A percentile compares a stretch with the other conserved stretches of the same genome.
Conservation (phyloP, 2,113 vertebrate genomes). For the Anolis sagrei region DNA sequence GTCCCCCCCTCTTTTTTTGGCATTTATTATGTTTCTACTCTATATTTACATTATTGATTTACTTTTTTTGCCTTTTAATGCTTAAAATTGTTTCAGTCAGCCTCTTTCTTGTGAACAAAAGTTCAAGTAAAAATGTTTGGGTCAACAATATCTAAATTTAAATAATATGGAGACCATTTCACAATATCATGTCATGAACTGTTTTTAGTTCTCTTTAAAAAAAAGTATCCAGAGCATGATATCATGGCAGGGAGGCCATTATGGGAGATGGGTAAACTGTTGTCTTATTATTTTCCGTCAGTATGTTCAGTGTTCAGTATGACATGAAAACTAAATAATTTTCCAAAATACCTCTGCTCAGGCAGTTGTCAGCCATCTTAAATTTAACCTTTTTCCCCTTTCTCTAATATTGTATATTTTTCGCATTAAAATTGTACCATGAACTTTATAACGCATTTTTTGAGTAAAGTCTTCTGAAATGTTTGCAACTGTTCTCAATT, state of each 20-base stretch:
- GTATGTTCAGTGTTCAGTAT: not conserved
- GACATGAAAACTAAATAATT: not conserved
- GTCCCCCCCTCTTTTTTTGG: too few relatives aligned
- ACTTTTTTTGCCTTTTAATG: too few relatives aligned
- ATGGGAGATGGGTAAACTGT: not conserved
- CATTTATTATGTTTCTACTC: too few relatives aligned
- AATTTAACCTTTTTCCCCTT: not conserved
- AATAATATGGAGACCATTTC: not conserved
- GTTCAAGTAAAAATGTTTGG: too few relatives aligned
- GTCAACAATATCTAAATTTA: too few relatives aligned
- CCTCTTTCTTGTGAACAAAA: too few relatives aligned
- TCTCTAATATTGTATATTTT: not conserved
- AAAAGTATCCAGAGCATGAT: not conserved
- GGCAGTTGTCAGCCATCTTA: not conserved
- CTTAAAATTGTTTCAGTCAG: too few relatives aligned
- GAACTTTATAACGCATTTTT: not conserved
- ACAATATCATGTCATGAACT: not conserved
- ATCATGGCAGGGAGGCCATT: not conserved
- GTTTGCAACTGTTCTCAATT: not conserved
- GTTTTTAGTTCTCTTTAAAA: not conserved
- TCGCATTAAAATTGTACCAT: not conserved
- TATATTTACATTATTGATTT: too few relatives aligned
- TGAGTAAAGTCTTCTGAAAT: not conserved
- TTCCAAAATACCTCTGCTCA: not conserved
- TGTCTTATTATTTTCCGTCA: not conserved